phyloP scores from a whole-genome alignment of 1,140 invertebrate species.

The Thaumatotibia leucotreta region DNA sequence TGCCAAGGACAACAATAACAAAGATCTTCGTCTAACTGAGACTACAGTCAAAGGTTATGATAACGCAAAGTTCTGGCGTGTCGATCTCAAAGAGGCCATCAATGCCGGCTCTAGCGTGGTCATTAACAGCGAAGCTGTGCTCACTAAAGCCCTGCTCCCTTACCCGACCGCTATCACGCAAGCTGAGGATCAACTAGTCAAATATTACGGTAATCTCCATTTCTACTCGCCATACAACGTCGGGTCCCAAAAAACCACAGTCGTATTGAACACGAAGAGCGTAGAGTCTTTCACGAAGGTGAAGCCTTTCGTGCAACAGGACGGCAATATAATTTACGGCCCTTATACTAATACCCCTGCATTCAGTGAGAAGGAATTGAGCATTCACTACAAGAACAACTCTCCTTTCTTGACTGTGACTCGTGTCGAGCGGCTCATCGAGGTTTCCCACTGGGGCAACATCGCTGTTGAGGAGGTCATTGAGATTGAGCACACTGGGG shows the following conservation, averaged over 20 bases:
- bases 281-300: constrained; percentile 92
- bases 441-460: constrained; percentile 99
- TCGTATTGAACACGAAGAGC: constrained; percentile 86
- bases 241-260: constrained; percentile 86
- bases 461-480: constrained; percentile 97
- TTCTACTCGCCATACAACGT: constrained; percentile 90
- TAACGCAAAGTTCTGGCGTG: constrained; percentile 77
- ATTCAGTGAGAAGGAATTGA: constrained; percentile 80
- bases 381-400: constrained; percentile 97
- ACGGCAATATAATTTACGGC: constrained; percentile 90
- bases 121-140: constrained; percentile 85
- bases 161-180: constrained; percentile 93
- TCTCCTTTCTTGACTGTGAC: constrained; percentile 96
- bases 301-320: constrained; percentile 88
- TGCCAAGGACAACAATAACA: constrained; percentile 81
- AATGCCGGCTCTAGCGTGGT: constrained; percentile 78
- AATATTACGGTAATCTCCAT: constrained; percentile 90
- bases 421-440: constrained; percentile 89
- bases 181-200: constrained; percentile 94
- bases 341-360: constrained; percentile 86
- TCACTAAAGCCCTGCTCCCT: constrained; percentile 85
- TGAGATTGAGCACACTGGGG: constrained; percentile 94
- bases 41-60: constrained; percentile 76
- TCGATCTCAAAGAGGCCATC: constrained; percentile 80
- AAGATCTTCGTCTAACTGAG: constrained; percentile 79